These are phyloP conservation scores for Orthosia gothica DNA, from an alignment of 2,888 invertebrate species.

Conservation along the genomic window DNA sequence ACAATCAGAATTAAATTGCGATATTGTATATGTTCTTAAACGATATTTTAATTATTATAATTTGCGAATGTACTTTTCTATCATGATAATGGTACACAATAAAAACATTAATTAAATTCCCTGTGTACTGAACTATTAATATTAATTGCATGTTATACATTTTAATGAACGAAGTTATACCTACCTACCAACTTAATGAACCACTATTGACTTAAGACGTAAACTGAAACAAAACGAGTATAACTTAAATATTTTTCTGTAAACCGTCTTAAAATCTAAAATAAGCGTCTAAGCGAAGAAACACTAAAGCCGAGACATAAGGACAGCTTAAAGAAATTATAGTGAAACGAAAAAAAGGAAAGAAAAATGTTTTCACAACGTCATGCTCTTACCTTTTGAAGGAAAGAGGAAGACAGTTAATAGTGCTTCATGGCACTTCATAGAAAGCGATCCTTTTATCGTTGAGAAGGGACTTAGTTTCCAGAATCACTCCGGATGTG, in stretches of 20 bases:
- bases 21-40: slow-evolving; percentile 44
- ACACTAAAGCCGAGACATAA: slow-evolving; percentile 29
- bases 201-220: not conserved
- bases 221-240: slow-evolving; percentile 13
- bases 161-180: not conserved
- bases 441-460: too few relatives aligned
- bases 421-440: too few relatives aligned
- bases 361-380: too few relatives aligned
- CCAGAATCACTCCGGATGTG: slow-evolving; percentile 44
- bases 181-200: not conserved
- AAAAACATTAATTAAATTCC: slow-evolving; percentile 9
- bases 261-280: slow-evolving; percentile 41
- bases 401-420: too few relatives aligned
- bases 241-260: slow-evolving; percentile 32
- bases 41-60: slow-evolving; percentile 18
- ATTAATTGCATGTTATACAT: not conserved
- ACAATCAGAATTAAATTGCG: slow-evolving; percentile 49
- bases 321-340: too few relatives aligned
- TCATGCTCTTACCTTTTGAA: too few relatives aligned
- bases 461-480: too few relatives aligned
- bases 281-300: slow-evolving; percentile 33
- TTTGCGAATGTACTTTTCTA: slow-evolving; percentile 26
- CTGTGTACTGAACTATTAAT: not conserved
- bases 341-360: too few relatives aligned
- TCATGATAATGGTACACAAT: not conserved